These are phyloP conservation scores for Rattus norvegicus DNA, from an alignment of 2,113 vertebrate genomes.

Conservation along the genomic window DNA sequence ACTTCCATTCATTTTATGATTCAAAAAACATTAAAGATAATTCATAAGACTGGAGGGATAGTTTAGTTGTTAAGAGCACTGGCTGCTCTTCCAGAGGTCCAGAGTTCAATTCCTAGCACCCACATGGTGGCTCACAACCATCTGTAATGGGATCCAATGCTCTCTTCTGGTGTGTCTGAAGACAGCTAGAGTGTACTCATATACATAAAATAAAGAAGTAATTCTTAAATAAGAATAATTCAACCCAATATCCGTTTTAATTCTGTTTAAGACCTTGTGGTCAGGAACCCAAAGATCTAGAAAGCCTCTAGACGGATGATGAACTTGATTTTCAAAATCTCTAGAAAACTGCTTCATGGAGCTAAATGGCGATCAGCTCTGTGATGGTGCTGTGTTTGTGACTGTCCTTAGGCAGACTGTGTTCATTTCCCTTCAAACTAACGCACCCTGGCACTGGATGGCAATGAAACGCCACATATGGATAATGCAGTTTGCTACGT, in stretches of 20 bases:
- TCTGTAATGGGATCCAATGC: too few species aligned
- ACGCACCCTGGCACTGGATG: constrained; percentile 70
- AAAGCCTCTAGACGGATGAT: background rate
- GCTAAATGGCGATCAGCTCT: constrained; percentile 54
- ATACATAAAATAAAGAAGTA: too few species aligned
- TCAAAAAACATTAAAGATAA: background rate
- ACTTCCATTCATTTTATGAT: background rate
- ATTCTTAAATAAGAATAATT: too few species aligned
- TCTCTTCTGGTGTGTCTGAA: too few species aligned
- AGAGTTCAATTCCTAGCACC: too few species aligned
- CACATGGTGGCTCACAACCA: too few species aligned
- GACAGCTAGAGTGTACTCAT: too few species aligned
- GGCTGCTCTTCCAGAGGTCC: too few species aligned
- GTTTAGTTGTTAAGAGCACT: too few species aligned
- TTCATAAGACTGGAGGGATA: too few species aligned
- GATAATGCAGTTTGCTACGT: constrained; percentile 80
- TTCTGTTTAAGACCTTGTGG: constrained; percentile 21
- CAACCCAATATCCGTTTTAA: background rate
- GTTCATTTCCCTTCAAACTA: constrained; percentile 68
- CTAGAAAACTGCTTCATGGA: constrained; percentile 1
- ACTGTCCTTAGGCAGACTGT: constrained; percentile 53
- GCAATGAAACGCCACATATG: constrained; percentile 81
- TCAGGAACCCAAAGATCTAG: background rate
- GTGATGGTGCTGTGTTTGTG: background rate
- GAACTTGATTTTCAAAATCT: constrained; percentile 42